A percentile compares a stretch with the other conserved stretches of the same genome.
phyloP scores from a whole-genome alignment of 2,888 invertebrate genomes.

The Anarsia innoxiella region DNA sequence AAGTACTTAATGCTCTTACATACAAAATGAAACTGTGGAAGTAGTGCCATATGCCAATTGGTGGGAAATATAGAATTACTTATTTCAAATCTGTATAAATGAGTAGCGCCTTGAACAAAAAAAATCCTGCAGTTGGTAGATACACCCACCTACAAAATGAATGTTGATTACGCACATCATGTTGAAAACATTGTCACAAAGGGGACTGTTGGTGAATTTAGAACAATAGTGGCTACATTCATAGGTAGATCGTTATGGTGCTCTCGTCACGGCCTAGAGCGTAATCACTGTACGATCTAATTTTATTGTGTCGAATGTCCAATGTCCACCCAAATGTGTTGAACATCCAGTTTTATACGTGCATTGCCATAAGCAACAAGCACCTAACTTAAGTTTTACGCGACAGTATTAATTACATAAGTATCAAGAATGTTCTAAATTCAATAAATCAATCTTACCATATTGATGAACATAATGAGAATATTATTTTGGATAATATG shows the following conservation, averaged over 20 bases:
- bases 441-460: too few species aligned
- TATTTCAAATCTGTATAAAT: too few species aligned
- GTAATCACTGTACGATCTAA: conserved; percentile 60
- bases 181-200: conserved; percentile 24
- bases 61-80: too few species aligned
- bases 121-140: too few species aligned
- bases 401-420: background rate
- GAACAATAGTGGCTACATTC: conserved; percentile 47
- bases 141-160: too few species aligned
- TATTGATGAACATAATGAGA: background rate
- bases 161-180: conserved; percentile 1
- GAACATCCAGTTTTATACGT: conserved; percentile 35
- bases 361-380: conserved; percentile 13
- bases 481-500: conserved; percentile 1
- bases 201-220: conserved; percentile 41
- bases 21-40: too few species aligned
- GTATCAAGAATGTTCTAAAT: too few species aligned
- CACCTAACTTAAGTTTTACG: too few species aligned
- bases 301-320: conserved; percentile 50
- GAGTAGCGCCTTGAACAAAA: too few species aligned
- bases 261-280: conserved; percentile 58
- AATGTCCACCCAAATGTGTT: conserved; percentile 29
- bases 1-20: too few species aligned
- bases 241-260: conserved; percentile 46
- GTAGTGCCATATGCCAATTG: too few species aligned